Base-by-base conservation (phyloP, 2,888 invertebrate genomes). In the Metalampra italica region DNA sequence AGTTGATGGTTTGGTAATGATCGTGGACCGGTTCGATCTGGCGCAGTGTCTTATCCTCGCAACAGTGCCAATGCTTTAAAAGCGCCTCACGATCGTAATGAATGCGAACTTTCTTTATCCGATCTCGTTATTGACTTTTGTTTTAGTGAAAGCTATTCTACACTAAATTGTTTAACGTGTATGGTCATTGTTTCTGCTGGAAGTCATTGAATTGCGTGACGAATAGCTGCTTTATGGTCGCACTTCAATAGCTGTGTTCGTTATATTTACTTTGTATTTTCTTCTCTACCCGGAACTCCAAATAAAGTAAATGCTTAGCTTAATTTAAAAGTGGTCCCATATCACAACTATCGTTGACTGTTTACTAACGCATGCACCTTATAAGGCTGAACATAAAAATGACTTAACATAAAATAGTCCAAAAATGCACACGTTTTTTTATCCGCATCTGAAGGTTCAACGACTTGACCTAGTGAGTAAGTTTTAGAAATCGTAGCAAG, bases 401-500 rank as follows among this genome's bases (percentile, higher is more conserved):
- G 29, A 43, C 43, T 14, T 32, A 43, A 43, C 7, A 70, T 46
- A 58, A 70, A 72, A 63, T 60, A 64, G 67, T 58, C 47, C 64
- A 66, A 53, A 68, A 70, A 59, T 66, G 64, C 68, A 64, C 61
- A 63, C 60, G 72, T 71, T 64, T 64, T 66, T 62, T 62, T 60
- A 47, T 56, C 60, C 52, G 59, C 59, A 38, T 46, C 60, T 51
- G 65, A 67, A 71, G 66, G 65, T 61, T 62, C 58, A 52, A 40
- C 52, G 52, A 48, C 53, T 66, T 75, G 80, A 72, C 79, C 80
- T 64, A 77, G 62, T 75, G 68, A 64, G 59, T 56, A 56, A 60
- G 60, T 62, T 59, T 64, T 65, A 62, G 66, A 66, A 76, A 63
- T 67, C 75, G 72, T 76, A 76, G 72, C 71, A 71, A n/a, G 14